Evolutionary conservation across 2,888 invertebrate genomes (phyloP).

Genomic region (Helleia helle): DNA sequence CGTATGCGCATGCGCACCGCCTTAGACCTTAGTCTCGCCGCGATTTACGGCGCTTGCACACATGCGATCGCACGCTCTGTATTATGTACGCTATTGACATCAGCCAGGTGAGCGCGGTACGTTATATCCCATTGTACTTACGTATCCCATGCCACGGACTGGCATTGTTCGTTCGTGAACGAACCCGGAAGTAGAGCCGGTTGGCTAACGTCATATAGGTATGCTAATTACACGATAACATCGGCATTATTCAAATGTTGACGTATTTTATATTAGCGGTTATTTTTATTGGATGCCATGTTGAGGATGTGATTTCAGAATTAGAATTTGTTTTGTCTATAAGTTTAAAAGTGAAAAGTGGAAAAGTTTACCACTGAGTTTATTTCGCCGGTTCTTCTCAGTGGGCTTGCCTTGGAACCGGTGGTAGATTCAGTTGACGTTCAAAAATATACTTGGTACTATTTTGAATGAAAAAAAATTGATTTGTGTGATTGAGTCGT

Average conservation of each 20-base stretch:
- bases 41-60: constrained; percentile 46
- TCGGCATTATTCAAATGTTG: constrained; percentile 47
- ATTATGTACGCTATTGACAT: constrained; percentile 69
- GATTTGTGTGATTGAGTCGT: no score
- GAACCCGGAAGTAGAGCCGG: constrained; percentile 70
- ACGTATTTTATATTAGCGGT: constrained; percentile 8
- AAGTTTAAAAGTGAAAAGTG: no score
- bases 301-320: no score
- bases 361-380: no score
- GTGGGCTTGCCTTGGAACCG: no score
- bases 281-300: neutral
- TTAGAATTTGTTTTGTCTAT: no score
- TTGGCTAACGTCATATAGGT: constrained; percentile 60
- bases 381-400: no score
- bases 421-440: no score
- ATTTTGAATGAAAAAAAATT: no score
- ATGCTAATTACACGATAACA: constrained; percentile 48
- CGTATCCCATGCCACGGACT: no score
- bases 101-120: constrained; percentile 66
- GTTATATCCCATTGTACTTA: no score
- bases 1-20: constrained; percentile 34
- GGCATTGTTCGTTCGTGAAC: constrained; percentile 44
- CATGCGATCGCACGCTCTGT: constrained; percentile 40
- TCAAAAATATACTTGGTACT: no score
- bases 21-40: constrained; percentile 55